phyloP scores from a whole-genome alignment of 2,888 invertebrate species.

The Orchestes rusci region DNA sequence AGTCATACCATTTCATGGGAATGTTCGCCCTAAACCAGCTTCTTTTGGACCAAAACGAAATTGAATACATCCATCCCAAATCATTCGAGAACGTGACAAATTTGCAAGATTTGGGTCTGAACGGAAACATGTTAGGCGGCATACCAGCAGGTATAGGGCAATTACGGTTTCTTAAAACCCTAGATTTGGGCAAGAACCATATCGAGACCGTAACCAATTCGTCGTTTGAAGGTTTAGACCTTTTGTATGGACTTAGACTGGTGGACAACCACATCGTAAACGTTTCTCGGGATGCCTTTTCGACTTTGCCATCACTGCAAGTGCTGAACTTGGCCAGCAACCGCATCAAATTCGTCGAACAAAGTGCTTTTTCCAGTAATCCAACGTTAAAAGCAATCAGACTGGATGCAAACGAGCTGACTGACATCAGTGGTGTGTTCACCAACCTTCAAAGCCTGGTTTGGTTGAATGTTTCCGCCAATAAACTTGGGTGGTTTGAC shows the following conservation, averaged over 20 bases:
- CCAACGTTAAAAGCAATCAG: conserved; percentile 67
- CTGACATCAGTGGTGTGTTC: conserved; percentile 72
- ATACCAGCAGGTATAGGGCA: conserved; percentile 65
- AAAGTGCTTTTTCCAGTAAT: conserved; percentile 69
- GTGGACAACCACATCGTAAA: conserved; percentile 74
- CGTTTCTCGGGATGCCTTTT: conserved; percentile 67
- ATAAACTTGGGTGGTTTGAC: conserved; percentile 72
- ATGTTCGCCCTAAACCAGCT: conserved; percentile 67
- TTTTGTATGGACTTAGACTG: conserved; percentile 67
- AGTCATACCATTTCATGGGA: conserved; percentile 64
- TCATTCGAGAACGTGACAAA: conserved; percentile 73
- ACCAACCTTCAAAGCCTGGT: conserved; percentile 65
- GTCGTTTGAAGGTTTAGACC: conserved; percentile 66
- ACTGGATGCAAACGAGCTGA: conserved; percentile 69
- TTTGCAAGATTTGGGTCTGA: conserved; percentile 68
- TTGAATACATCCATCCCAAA: conserved; percentile 59
- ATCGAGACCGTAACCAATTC: conserved; percentile 64
- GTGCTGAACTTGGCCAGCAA: conserved; percentile 77
- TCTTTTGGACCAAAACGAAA: conserved; percentile 66
- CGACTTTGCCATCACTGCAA: conserved; percentile 62
- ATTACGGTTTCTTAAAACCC: conserved; percentile 62
- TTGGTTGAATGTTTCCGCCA: conserved; percentile 76
- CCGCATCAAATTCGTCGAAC: conserved; percentile 67
- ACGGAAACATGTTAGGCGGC: conserved; percentile 63
- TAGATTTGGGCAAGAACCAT: conserved; percentile 77